Percentiles rank a stretch among this genome's conserved stretches.
Conservation (phyloP, 2,113 vertebrate species). For the Lophius piscatorius region DNA sequence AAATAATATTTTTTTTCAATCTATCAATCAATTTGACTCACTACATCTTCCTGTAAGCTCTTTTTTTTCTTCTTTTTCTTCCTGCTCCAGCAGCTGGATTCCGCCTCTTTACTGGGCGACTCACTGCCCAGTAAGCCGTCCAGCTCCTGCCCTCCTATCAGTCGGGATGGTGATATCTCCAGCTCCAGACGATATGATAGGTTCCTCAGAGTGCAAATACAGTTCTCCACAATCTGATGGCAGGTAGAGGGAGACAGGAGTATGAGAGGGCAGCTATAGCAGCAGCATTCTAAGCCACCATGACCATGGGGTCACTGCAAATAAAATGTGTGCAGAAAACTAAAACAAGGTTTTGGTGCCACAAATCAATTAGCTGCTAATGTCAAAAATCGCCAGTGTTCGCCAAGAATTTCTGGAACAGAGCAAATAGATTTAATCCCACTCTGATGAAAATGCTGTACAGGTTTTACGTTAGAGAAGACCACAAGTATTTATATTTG, state of each 20-base stretch:
- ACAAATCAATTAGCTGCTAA: conserved; percentile 53
- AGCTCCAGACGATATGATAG: conserved; percentile 95
- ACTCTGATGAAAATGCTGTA: conserved; percentile 26
- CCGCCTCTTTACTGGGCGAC: conserved; percentile 90
- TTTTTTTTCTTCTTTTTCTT: conserved; percentile 98
- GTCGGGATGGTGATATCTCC: conserved; percentile 89
- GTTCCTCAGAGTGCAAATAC: conserved; percentile 96
- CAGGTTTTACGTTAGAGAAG: conserved; percentile 22
- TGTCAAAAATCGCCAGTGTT: conserved; percentile 19
- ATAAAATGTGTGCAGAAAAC: conserved; percentile 4
- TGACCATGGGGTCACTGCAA: no score
- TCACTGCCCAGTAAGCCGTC: conserved; percentile 90
- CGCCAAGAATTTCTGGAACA: conserved; percentile 42
- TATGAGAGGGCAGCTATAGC: conserved; percentile 1
- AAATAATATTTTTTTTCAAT: not conserved
- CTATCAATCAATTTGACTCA: conserved; percentile 61
- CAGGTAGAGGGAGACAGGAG: not conserved
- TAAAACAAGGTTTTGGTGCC: no score
- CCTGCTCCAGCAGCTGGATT: conserved; percentile 95
- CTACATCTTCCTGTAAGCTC: conserved; percentile 89
- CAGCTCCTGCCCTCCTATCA: conserved; percentile 87
- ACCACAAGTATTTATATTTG: conserved; percentile 9
- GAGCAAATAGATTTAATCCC: conserved; percentile 48
- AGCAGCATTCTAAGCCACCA: conserved; percentile 28
- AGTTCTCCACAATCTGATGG: conserved; percentile 96